phyloP scores from a whole-genome alignment of 2,797 vertebrate species.

The Lutjanus campechanus region DNA sequence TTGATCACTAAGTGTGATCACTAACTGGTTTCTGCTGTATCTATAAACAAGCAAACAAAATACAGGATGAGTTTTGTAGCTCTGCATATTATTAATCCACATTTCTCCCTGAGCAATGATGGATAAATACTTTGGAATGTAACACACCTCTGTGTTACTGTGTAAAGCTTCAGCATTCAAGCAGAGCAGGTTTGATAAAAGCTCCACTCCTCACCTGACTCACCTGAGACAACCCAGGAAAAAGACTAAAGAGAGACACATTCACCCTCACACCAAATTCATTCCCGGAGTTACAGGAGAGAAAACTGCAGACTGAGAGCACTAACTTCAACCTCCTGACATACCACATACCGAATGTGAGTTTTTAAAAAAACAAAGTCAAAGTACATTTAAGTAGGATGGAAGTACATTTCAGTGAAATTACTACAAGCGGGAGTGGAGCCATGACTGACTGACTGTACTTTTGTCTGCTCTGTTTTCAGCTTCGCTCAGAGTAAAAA shows the following conservation, averaged over 20 bases:
- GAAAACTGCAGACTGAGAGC: not conserved
- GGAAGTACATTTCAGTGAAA: constrained; percentile 24
- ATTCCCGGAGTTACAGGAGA: constrained; percentile 2
- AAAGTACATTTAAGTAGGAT: constrained; percentile 9
- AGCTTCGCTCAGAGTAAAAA: constrained; percentile 18
- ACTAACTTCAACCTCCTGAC: not conserved
- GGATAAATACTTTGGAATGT: not conserved
- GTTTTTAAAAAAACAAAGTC: not conserved
- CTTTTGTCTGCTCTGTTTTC: constrained; percentile 10
- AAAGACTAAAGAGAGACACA: not conserved
- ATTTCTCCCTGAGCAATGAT: not conserved
- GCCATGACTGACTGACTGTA: constrained; percentile 2
- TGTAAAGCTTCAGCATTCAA: not conserved
- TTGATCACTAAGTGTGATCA: no score
- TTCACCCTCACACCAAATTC: not conserved
- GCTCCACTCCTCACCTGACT: not conserved
- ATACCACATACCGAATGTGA: not conserved
- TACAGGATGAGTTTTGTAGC: not conserved
- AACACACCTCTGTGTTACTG: not conserved
- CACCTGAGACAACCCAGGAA: not conserved
- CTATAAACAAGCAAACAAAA: not conserved
- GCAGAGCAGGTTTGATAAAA: not conserved
- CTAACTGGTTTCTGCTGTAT: no score
- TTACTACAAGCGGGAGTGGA: not conserved
- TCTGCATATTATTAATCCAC: not conserved